Evolutionary conservation across 2,888 invertebrate genomes (phyloP).

Genomic region (Nemotelus pantherinus): DNA sequence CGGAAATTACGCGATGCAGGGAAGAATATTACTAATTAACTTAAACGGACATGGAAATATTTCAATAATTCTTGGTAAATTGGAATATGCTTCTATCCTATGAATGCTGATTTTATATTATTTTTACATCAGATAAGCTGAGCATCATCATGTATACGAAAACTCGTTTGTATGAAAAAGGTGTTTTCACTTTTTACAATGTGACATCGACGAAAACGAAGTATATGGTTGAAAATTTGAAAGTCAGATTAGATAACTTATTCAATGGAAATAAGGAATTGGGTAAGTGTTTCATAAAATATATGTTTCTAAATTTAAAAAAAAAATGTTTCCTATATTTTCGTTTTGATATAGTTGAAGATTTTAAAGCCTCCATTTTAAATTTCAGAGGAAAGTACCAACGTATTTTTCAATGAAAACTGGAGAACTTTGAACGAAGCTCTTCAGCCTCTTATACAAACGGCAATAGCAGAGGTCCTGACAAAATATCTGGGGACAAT

Average conservation of each 20-base stretch:
- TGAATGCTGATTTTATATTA: background rate
- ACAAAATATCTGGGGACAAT: conserved; percentile 73
- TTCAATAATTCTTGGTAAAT: conserved; percentile 58
- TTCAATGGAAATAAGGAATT: conserved; percentile 78
- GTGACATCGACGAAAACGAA: conserved; percentile 74
- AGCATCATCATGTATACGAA: conserved; percentile 74
- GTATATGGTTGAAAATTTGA: conserved; percentile 74
- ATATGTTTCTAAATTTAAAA: background rate
- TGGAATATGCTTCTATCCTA: background rate
- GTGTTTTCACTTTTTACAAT: conserved; percentile 75
- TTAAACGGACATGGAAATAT: conserved; percentile 74
- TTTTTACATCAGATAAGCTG: conserved; percentile 68
- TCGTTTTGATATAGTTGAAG: background rate
- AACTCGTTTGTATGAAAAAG: conserved; percentile 72
- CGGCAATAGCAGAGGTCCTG: conserved; percentile 77
- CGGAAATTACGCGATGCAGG: conserved; percentile 75
- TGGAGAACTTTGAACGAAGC: conserved; percentile 79
- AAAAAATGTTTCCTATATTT: background rate
- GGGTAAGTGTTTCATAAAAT: conserved; percentile 65
- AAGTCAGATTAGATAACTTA: conserved; percentile 75
- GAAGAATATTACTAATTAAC: conserved; percentile 76
- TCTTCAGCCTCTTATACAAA: conserved; percentile 73
- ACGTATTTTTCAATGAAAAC: conserved; percentile 77
- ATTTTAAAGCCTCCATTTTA: background rate
- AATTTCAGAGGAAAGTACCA: conserved; percentile 76